Percentiles rank a stretch among this genome's conserved stretches.
phyloP scores from a whole-genome alignment of 2,888 invertebrate species.

The Ochlodes sylvanus region DNA sequence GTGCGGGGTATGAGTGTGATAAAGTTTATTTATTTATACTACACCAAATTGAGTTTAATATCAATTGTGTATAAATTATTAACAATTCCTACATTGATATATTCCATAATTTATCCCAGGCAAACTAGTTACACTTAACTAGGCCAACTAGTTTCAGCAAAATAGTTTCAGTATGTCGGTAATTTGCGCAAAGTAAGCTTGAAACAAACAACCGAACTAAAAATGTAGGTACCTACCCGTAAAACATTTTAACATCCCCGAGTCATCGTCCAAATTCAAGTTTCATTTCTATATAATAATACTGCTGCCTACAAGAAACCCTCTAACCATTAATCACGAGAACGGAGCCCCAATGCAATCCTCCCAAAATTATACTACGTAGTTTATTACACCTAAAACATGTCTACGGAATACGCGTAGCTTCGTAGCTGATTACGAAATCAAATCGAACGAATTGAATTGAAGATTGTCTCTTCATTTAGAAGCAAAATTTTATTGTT shows the following conservation, averaged over 20 bases:
- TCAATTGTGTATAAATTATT: too few relatives aligned
- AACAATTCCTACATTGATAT: too few relatives aligned
- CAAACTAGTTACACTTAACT: too few relatives aligned
- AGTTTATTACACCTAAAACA: slow-evolving; percentile 53
- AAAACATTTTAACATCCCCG: background rate
- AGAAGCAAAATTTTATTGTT: background rate
- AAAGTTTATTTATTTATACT: too few relatives aligned
- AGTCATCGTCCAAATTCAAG: slow-evolving; percentile 6
- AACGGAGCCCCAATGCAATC: slow-evolving; percentile 36
- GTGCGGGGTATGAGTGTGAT: too few relatives aligned
- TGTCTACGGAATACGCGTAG: slow-evolving; percentile 57
- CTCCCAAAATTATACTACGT: slow-evolving; percentile 51
- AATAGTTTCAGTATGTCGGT: too few relatives aligned
- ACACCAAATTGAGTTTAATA: too few relatives aligned
- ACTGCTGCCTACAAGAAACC: slow-evolving; percentile 9
- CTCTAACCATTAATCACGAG: slow-evolving; percentile 42
- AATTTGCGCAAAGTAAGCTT: too few relatives aligned
- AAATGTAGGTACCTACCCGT: too few relatives aligned
- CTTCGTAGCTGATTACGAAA: slow-evolving; percentile 28
- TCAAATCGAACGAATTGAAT: slow-evolving; percentile 15
- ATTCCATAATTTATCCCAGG: too few relatives aligned
- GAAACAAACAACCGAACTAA: background rate
- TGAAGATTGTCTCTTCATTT: background rate
- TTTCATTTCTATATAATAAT: slow-evolving; percentile 4
- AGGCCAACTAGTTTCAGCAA: too few relatives aligned